phyloP scores from a whole-genome alignment of 2,113 vertebrate genomes.

The Entelurus aequoreus region DNA sequence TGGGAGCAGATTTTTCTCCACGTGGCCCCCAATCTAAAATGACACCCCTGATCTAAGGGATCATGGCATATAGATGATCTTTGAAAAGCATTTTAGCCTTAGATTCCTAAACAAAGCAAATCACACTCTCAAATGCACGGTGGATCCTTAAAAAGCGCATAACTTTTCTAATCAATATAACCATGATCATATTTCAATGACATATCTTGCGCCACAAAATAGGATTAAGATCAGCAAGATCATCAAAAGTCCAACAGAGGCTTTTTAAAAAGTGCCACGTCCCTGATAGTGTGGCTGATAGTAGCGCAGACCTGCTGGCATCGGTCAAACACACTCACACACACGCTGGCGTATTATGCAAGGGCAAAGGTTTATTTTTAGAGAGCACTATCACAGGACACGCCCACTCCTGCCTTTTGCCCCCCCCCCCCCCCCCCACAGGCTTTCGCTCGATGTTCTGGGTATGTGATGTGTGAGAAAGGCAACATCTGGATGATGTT shows the following conservation, averaged over 20 bases:
- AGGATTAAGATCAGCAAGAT: no score
- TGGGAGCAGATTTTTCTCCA: no score
- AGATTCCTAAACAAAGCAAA: no score
- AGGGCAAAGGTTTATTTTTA: constrained; percentile 54
- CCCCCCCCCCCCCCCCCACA: constrained; percentile 1
- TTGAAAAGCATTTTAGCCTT: no score
- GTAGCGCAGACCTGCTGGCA: constrained; percentile 35
- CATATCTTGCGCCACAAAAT: not conserved
- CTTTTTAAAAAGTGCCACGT: not conserved
- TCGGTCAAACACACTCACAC: constrained; percentile 28
- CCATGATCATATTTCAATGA: no score
- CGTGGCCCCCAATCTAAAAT: no score
- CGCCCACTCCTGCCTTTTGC: constrained; percentile 23
- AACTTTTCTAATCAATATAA: no score
- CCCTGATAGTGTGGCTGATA: constrained; percentile 13
- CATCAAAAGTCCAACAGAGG: no score
- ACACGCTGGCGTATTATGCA: constrained; percentile 42
- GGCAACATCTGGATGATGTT: constrained; percentile 34
- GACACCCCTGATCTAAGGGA: no score
- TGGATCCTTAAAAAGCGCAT: no score
- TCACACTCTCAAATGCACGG: no score
- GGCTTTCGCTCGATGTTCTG: constrained; percentile 15
- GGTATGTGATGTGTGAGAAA: constrained; percentile 19
- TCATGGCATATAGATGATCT: no score
- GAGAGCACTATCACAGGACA: constrained; percentile 30